Base-by-base conservation (phyloP, 2,113 vertebrate genomes). In the Azemiops feae region DNA sequence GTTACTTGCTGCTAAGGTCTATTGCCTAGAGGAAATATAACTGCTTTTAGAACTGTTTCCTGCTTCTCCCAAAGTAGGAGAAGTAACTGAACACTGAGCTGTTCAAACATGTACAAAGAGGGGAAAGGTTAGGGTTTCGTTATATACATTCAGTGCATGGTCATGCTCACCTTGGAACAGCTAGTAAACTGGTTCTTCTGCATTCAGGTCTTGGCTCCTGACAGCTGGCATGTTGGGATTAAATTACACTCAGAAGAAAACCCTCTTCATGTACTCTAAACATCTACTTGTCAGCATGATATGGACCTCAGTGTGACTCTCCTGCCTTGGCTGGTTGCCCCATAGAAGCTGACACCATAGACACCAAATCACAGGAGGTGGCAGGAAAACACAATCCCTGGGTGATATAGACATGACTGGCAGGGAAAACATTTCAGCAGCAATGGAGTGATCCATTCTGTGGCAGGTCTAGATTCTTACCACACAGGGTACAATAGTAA, bases 171-270 rank as follows among this genome's bases (percentile, higher is more conserved):
- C 30, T 23, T 87, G 10, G 50, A 93, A 34, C 50, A 88, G 58
- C 85, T 39, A 87, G 34, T 27, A 93, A 91, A 91, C 89, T 74
- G 85, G 89, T 91, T 93, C 85, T 91, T 87, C 92, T 74, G 39
- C 92, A 91, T 91, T 91, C 58, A 88, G 39, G 57, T 53, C 20
- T 14, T 55, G 23, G 50, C 20, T 45, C 18, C 85, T 47, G 12
- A 57, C 85, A 69, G 47, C 47, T 45, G 20, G 54, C 47, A 69
- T 30, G 23, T 22, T 58, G n/a, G 86, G 93, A 69, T 30, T 54
- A 58, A 22, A 47, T 74, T 87, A 22, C 85, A 27, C 2, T 53
- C 39, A 91, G 27, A 12, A 57, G 22, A 7, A 27, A 43, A 47
- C n/a, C n/a, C 27, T 88, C 85, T 34, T 11, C 47, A 39, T 4